Evolutionary conservation across 1,140 invertebrate genomes (phyloP).

Genomic region (Gryon sp.): DNA sequence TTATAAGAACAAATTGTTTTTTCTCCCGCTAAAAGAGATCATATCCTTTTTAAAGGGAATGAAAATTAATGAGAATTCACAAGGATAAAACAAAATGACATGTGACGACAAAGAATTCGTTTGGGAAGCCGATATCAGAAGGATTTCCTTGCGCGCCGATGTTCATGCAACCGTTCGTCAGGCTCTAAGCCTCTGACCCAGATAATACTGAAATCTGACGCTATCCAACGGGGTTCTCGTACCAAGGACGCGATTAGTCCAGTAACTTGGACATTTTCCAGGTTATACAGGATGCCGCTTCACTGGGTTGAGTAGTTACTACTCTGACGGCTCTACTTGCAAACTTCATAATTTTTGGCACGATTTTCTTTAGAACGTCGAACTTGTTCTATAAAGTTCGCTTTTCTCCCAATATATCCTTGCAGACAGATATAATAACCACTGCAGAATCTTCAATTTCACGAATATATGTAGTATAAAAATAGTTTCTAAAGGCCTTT

Average conservation of each 20-base stretch:
- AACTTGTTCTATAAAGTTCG: conserved; percentile 80
- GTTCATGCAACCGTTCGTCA: conserved; percentile 81
- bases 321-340: conserved; percentile 81
- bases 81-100: conserved; percentile 48
- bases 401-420: conserved; percentile 49
- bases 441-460: conserved; percentile 71
- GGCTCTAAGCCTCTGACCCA: conserved; percentile 81
- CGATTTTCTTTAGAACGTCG: conserved; percentile 82
- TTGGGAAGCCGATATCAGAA: conserved; percentile 76
- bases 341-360: conserved; percentile 81
- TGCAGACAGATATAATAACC: conserved; percentile 68
- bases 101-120: conserved; percentile 46
- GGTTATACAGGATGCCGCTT: conserved; percentile 84
- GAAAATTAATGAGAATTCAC: conserved; percentile 30
- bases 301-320: conserved; percentile 83
- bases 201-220: conserved; percentile 81
- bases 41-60: conserved; percentile 34
- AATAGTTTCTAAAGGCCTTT: no score
- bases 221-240: conserved; percentile 84
- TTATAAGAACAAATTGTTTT: conserved; percentile 21
- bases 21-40: conserved; percentile 11
- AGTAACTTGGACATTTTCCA: conserved; percentile 85
- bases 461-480: conserved; percentile 65
- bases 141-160: conserved; percentile 84
- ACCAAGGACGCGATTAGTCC: conserved; percentile 82